Percentiles rank a stretch among this genome's conserved stretches.
These are phyloP conservation scores for Phrynocephalus forsythii DNA, from an alignment of 2,797 vertebrate species.

Conservation along the genomic window DNA sequence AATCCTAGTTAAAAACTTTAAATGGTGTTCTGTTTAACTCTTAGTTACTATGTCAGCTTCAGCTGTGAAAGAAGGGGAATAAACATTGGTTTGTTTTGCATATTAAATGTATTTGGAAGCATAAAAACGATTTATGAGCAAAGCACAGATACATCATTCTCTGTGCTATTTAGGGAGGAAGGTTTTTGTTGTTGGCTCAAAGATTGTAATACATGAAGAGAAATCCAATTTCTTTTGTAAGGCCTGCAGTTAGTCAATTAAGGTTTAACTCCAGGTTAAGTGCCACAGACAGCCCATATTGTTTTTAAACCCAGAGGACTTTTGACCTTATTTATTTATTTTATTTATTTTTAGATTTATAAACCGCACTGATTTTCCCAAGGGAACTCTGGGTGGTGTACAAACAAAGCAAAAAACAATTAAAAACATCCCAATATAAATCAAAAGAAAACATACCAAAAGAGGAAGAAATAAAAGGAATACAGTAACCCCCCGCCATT, in stretches of 20 bases:
- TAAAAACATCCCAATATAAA: too few relatives aligned
- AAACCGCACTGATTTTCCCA: too few relatives aligned
- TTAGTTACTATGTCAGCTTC: slow-evolving; percentile 1
- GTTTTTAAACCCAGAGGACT: not conserved
- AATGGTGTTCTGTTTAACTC: slow-evolving; percentile 6
- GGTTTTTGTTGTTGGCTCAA: not conserved
- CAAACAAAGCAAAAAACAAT: too few relatives aligned
- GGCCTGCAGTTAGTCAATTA: not conserved
- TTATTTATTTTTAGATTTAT: too few relatives aligned
- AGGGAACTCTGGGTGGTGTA: too few relatives aligned
- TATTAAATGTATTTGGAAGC: not conserved
- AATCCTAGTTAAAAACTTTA: not conserved
- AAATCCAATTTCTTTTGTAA: slow-evolving; percentile 1
- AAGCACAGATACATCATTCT: slow-evolving; percentile 15
- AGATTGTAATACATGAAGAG: not conserved
- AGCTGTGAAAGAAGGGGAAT: not conserved
- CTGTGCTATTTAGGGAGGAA: slow-evolving; percentile 10
- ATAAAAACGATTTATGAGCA: slow-evolving; percentile 24
- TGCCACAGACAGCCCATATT: not conserved
- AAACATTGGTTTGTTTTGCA: not conserved
- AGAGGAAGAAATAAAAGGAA: too few relatives aligned
- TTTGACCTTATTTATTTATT: too few relatives aligned
- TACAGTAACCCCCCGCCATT: too few relatives aligned
- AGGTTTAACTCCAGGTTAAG: not conserved
- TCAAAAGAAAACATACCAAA: too few relatives aligned